Conservation (phyloP, 2,113 vertebrate species). For the Platycercus adscitus region DNA sequence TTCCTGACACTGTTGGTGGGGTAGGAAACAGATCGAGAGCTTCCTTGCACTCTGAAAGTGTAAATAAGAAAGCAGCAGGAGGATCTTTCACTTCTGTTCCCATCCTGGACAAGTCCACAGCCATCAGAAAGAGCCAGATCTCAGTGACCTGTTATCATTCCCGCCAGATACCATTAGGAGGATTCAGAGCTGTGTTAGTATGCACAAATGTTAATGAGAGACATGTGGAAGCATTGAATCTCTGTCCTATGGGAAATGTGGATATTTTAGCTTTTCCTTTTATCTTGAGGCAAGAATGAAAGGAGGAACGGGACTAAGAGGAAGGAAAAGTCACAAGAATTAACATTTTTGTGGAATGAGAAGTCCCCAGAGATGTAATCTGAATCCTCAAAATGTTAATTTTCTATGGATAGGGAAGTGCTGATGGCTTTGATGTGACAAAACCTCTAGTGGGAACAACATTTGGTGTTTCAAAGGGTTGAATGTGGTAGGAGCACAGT, state of each 20-base stretch:
- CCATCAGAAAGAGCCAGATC: neutral
- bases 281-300: conserved; percentile 19
- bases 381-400: conserved; percentile 14
- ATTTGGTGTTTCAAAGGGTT: neutral
- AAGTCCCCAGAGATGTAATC: neutral
- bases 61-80: neutral
- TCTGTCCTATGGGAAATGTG: neutral
- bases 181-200: neutral
- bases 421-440: conserved; percentile 38
- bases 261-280: conserved; percentile 17
- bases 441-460: neutral
- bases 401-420: conserved; percentile 15
- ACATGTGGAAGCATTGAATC: neutral
- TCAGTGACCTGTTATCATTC: neutral
- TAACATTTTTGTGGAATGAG: conserved; percentile 8
- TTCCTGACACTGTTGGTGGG: neutral
- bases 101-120: neutral
- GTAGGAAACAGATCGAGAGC: rapidly evolving
- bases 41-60: neutral
- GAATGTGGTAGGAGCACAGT: neutral
- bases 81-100: neutral
- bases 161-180: neutral
- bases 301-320: neutral
- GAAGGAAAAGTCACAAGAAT: conserved; percentile 52
- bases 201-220: neutral